Percentiles rank a stretch among this genome's conserved stretches.
Conservation (phyloP, 2,113 vertebrate genomes). For the Rousettus leschenaultii region DNA sequence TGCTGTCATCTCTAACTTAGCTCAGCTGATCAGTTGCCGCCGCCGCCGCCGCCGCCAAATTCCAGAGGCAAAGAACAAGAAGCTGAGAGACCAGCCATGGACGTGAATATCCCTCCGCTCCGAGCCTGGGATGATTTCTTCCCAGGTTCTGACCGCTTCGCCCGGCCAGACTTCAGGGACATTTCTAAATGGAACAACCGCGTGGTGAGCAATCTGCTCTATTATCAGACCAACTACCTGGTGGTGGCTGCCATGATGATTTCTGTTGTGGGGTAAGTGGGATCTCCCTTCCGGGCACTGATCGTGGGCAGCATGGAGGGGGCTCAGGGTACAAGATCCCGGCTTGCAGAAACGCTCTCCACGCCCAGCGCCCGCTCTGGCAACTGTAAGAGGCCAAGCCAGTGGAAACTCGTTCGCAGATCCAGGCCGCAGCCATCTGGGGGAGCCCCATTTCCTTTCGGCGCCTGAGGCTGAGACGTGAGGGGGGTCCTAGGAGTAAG, state of each 20-base stretch:
- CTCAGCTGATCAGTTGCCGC: conserved; percentile 15
- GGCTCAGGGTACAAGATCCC: neutral
- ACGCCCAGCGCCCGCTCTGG: neutral
- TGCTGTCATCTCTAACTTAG: neutral
- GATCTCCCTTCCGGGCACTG: neutral
- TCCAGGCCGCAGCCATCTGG: neutral
- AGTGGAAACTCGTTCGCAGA: neutral
- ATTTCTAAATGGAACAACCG: conserved; percentile 94
- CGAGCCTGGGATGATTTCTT: conserved; percentile 93
- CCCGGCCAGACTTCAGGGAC: conserved; percentile 88
- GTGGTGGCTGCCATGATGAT: conserved; percentile 85
- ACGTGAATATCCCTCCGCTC: conserved; percentile 86
- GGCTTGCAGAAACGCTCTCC: neutral
- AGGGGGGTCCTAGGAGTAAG: no score
- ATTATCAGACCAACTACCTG: conserved; percentile 96
- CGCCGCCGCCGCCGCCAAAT: conserved; percentile 15
- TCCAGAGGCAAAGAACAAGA: neutral
- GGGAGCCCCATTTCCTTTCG: neutral
- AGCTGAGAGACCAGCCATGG: conserved; percentile 75
- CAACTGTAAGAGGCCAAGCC: neutral
- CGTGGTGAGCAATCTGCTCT: conserved; percentile 94
- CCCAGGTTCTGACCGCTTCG: conserved; percentile 89
- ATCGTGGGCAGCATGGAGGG: neutral
- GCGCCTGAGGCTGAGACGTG: neutral
- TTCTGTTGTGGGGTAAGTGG: conserved; percentile 91